Base-by-base conservation (phyloP, 64 coral and sea anemone genomes). In the Hydrozoanthus tunicans region DNA sequence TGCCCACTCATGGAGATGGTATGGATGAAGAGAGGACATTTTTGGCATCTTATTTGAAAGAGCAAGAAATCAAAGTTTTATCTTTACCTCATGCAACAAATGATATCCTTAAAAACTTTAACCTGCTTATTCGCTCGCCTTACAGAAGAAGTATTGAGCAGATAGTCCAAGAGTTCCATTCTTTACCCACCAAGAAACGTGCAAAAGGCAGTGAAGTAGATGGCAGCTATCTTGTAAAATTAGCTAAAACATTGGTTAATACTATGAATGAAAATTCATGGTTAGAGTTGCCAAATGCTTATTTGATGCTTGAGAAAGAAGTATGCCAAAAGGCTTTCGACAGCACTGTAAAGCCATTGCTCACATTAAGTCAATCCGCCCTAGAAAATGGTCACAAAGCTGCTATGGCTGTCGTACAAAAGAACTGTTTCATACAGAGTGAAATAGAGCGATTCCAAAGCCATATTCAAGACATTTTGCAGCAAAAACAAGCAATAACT, bases 181-280 rank as follows among this genome's bases (percentile, higher is more conserved):
- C 54, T 54, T 70, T 53, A 25, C 90, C 90, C 2, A 32, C 53
- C 24, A 91, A 91, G n/a, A 91, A 81, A 81, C 57, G 77, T 3
- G 57, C 56, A 17, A 25, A 70, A 9, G 78, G 78, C 1, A 24
- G 62, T 63, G 61, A 68, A 1, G 65, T 70, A 78, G 77, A 91
- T 68, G 90, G 90, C 9, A 70, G 72, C 58, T 70, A 56, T 15
- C 17, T 91, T 9, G 90, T 63, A 2, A 55, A 17, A 23, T 70
- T 91, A 5, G 64, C 69, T 9, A 91, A 70, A 13, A 58, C 78
- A 26, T 78, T 91, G 5, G 15, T 59, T 43, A 56, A 59, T 6
- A 62, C 54, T 24, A 91, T 91, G 90, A 91, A 91, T 54, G 51
- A 58, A 9, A 71, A 91, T 55, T 69, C 77, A 24, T 91, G 90